phyloP scores from a whole-genome alignment of 2,113 vertebrate genomes.

The Chroicocephalus ridibundus region DNA sequence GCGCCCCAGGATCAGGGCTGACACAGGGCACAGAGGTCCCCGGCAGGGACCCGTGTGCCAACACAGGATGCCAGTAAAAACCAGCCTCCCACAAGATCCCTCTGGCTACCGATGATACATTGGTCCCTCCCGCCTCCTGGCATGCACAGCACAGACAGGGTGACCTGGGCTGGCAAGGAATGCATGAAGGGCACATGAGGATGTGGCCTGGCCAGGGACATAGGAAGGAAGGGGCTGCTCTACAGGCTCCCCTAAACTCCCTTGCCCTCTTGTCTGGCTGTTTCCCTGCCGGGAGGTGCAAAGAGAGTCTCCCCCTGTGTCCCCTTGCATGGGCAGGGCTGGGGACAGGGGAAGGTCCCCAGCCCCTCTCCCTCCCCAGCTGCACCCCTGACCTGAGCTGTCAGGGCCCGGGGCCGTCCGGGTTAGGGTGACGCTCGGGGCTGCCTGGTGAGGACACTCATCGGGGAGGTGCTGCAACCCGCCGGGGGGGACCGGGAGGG shows the following conservation, averaged over 20 bases:
- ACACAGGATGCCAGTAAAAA: not conserved
- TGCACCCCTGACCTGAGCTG: slow-evolving; percentile 63
- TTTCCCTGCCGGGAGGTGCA: not conserved
- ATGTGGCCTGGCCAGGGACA: not conserved
- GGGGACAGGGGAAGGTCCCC: not conserved
- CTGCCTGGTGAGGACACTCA: slow-evolving; percentile 69
- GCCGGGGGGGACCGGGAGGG: slow-evolving; percentile 38
- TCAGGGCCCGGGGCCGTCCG: slow-evolving; percentile 50
- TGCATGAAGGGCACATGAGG: not conserved
- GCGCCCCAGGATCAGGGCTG: fast-evolving
- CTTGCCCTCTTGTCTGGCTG: not conserved
- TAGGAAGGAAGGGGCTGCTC: not conserved
- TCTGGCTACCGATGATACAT: fast-evolving
- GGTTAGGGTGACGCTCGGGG: slow-evolving; percentile 25
- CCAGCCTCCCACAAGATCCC: not conserved
- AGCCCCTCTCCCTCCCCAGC: not conserved
- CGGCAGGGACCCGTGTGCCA: not conserved
- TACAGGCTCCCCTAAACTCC: not conserved
- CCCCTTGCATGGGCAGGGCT: not conserved
- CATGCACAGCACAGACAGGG: not conserved
- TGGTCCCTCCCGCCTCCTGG: not conserved
- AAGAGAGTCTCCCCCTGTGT: not conserved
- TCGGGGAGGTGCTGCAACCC: slow-evolving; percentile 71
- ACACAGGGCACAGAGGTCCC: not conserved
- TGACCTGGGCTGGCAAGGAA: not conserved